These are phyloP conservation scores for Arbacia lixula DNA, from an alignment of 53 echinoderm and acorn worm genomes.

Conservation along the genomic window DNA sequence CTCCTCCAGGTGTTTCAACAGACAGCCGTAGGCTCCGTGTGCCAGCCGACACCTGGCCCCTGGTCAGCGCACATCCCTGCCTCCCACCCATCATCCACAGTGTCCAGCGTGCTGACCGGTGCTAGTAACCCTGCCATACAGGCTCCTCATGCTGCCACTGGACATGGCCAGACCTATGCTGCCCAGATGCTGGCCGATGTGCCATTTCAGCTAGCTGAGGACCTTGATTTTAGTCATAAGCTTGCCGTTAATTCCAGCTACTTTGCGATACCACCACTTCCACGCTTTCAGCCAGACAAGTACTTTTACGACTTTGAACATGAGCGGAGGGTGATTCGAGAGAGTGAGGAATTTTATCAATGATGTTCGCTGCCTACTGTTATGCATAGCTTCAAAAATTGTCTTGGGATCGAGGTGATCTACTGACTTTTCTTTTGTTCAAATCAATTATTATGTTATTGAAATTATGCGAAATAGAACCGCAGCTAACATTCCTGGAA, in stretches of 20 bases:
- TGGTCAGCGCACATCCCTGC: conserved; percentile 1
- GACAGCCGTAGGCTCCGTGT: neutral
- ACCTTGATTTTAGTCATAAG: neutral
- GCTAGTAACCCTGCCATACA: neutral
- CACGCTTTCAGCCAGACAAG: neutral
- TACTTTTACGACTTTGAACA: conserved; percentile 14
- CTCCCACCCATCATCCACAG: neutral
- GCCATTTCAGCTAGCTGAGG: neutral
- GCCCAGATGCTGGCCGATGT: neutral
- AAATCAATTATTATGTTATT: no score
- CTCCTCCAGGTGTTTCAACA: no score
- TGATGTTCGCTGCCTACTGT: neutral
- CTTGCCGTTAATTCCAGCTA: neutral
- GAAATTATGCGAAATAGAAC: no score
- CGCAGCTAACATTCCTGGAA: no score
- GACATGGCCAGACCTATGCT: neutral
- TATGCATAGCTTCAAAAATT: neutral
- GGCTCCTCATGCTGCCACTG: no score
- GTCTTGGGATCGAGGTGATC: no score
- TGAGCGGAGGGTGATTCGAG: conserved; percentile 9
- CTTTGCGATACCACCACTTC: conserved; percentile 13
- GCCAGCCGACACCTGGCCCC: neutral
- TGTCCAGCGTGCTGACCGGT: neutral
- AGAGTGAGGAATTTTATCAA: neutral
- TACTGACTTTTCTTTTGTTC: no score